Evolutionary conservation across 2,113 vertebrate genomes (phyloP), one percentile per base, ranked within the genome.

Genomic region (Tursiops truncatus): DNA sequence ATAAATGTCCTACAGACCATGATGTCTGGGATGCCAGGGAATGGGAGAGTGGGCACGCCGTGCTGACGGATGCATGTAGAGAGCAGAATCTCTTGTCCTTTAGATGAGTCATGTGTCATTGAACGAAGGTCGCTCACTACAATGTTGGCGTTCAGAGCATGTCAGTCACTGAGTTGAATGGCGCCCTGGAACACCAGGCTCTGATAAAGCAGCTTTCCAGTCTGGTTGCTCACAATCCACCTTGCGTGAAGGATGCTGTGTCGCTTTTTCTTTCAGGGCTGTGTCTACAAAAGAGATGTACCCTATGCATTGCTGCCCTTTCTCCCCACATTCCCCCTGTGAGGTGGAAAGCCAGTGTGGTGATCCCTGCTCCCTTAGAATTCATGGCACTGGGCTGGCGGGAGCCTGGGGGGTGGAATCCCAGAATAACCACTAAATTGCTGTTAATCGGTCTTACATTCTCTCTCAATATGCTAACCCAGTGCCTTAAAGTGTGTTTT

Each of bases 131-230:
- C 53, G 6, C 33, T 26, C 53, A 36, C 50, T 56, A 36, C 26
- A 36, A 18, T 2, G 41, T 7, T 8, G n/a, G 31, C 1, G 0
- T 13, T 91, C 41, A 33, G 18, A 4, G 25, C 60, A 1, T 4
- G 26, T 33, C 90, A 38, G 5, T 94, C 79, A 74, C 44, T 33
- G 86, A 47, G 53, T 5, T 73, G 56, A 73, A 77, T 7, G 21
- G 56, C 83, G 87, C 21, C 50, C 41, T 56, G 53, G 41, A 58
- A 62, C 14, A 56, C 62, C 36, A 41, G 41, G 44, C 47, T 93
- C 33, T 63, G 60, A 53, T 3, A 44, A 47, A 63, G 31, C 71
- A 74, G 74, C 11, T 9, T 71, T 23, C 47, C 38, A 41, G 26
- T 47, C 87, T 36, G 13, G 56, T 31, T 83, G 80, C 68, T 77